Base-by-base conservation (phyloP, 2,888 invertebrate genomes). In the Stenodema calcarata region DNA sequence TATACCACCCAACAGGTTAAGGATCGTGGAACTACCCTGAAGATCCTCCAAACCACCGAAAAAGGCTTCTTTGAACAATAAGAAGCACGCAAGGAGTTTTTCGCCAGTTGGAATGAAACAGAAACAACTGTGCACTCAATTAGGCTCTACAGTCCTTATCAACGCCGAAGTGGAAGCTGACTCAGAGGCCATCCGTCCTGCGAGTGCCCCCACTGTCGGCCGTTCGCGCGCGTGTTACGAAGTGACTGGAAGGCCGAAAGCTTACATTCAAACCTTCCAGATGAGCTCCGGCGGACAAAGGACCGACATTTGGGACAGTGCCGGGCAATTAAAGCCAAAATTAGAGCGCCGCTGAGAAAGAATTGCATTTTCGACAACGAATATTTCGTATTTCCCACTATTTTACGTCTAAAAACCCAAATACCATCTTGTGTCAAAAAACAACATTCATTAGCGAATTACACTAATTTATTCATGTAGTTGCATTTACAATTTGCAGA, bases 101-200 rank as follows among this genome's bases (percentile, higher is more conserved):
- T 27, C 18, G 27, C 16, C 50, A n/a, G 62, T 11, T 23, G 62
- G 62, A 23, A 62, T 62, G 11, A 62, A 62, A 62, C 18, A 62
- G n/a, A 54, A 73, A 73, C 30, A 9, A 0, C 80, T 9, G 16
- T 78, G 30, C 27, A 47, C 80, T 54, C 54, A 80, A 80, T 80
- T 80, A 80, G 80, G 28, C 54, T 54, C 18, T 47, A 50, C 44
- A 50, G 42, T 27, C 80, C 80, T 80, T 80, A 80, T 80, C 54
- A 80, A 80, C 62, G 16, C 78, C 27, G 28, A 50, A 80, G 54
- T 80, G 80, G 80, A 80, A 80, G 80, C 30, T 80, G 80, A 80
- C 47, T 80, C 80, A 80, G 50, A 54, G 80, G 27, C 54, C 78
- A 16, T 44, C 30, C 80, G 80, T 80, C 80, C 80, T 80, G 80